Evolutionary conservation across 1,140 invertebrate species (phyloP).

Genomic region (Ceratosolen fusciceps): DNA sequence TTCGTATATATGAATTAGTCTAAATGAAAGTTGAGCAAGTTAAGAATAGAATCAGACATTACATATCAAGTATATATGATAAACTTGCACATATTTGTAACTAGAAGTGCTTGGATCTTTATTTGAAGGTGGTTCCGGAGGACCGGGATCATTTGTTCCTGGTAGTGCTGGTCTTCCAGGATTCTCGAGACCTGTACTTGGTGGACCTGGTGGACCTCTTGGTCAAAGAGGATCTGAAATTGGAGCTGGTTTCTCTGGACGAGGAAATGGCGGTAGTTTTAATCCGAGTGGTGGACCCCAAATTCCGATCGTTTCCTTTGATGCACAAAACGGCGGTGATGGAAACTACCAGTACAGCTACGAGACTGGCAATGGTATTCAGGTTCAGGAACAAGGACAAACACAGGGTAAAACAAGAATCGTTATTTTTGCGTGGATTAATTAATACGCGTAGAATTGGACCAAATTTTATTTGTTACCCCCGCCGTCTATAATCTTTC

Average conservation of each 20-base stretch:
- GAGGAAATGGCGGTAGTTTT: constrained; percentile 53
- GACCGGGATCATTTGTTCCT: neutral
- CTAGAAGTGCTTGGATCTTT: too few species aligned
- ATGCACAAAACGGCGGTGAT: constrained; percentile 72
- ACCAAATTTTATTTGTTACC: too few species aligned
- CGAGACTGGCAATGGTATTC: constrained; percentile 77
- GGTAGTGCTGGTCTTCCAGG: constrained; percentile 49
- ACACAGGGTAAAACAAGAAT: constrained; percentile 57
- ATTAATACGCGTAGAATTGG: too few species aligned
- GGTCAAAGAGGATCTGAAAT: too few species aligned
- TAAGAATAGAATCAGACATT: too few species aligned
- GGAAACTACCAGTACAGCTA: constrained; percentile 71
- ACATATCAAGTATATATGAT: too few species aligned
- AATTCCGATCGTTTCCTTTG: constrained; percentile 71
- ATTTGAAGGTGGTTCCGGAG: constrained; percentile 45
- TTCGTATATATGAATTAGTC: too few species aligned
- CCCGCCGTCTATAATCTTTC: too few species aligned
- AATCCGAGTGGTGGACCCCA: constrained; percentile 56
- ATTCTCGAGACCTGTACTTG: constrained; percentile 44
- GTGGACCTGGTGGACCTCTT: too few species aligned
- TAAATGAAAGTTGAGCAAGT: too few species aligned
- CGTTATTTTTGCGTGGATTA: too few species aligned
- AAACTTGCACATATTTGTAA: too few species aligned
- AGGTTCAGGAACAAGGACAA: constrained; percentile 74
- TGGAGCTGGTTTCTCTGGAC: neutral